Evolutionary conservation across 1,140 invertebrate species (phyloP).

Genomic region (Paralvinella palmiformis): DNA sequence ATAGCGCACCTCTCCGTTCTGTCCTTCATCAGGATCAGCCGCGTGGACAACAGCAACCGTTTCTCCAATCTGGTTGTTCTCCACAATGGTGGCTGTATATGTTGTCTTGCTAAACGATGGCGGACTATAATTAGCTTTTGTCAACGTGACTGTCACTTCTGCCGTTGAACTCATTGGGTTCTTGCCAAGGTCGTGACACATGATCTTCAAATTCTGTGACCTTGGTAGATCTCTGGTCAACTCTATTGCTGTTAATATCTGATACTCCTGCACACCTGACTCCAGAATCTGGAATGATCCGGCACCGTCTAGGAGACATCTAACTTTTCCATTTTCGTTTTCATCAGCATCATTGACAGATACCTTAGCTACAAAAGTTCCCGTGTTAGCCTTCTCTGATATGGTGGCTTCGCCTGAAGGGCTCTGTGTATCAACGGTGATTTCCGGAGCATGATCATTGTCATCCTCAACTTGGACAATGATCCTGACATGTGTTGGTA

Average conservation of each 20-base stretch:
- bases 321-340: slow-evolving; percentile 1
- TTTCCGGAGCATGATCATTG: slow-evolving; percentile 68
- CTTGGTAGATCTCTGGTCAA: no score
- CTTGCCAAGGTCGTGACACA: no score
- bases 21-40: slow-evolving; percentile 14
- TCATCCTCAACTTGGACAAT: not conserved
- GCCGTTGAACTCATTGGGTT: no score
- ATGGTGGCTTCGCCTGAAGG: not conserved
- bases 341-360: slow-evolving; percentile 10
- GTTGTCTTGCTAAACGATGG: not conserved
- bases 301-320: not conserved
- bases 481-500: not conserved
- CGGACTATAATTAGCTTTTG: no score
- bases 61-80: slow-evolving; percentile 14
- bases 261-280: not conserved
- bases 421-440: slow-evolving; percentile 9
- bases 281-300: not conserved
- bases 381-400: not conserved
- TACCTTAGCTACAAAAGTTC: slow-evolving; percentile 13
- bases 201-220: no score
- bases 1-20: slow-evolving; percentile 18
- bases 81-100: not conserved
- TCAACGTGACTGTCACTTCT: no score
- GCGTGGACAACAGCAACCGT: slow-evolving; percentile 54
- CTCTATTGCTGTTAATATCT: no score